These are phyloP conservation scores for Silurus lanzhouensis DNA, from an alignment of 2,797 vertebrate species.

Conservation along the genomic window DNA sequence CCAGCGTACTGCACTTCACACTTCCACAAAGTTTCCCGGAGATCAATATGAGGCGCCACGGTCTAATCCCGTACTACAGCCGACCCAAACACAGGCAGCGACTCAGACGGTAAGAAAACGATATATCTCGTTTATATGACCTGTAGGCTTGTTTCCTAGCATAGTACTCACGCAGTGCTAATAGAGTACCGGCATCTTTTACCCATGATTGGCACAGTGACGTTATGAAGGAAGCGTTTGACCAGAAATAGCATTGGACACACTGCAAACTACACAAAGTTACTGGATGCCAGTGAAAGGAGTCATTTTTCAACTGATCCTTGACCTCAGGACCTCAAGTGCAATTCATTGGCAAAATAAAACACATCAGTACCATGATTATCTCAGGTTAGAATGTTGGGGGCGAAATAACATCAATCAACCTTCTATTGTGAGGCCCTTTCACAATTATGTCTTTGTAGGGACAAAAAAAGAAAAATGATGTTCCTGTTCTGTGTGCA, in stretches of 20 bases:
- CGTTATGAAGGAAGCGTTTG: not conserved
- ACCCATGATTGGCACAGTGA: not conserved
- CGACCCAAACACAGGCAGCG: not conserved
- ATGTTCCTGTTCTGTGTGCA: too few species aligned
- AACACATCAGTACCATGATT: not conserved
- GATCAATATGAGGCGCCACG: constrained; percentile 40
- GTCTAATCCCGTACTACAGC: constrained; percentile 38
- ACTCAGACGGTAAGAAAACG: constrained; percentile 19
- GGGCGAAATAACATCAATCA: not conserved
- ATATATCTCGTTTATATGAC: not conserved
- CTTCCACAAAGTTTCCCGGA: constrained; percentile 28
- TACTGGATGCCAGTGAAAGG: not conserved
- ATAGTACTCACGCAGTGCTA: not conserved
- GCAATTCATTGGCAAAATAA: not conserved
- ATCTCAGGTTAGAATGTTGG: not conserved
- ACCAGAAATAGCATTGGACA: not conserved
- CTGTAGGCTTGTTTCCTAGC: not conserved
- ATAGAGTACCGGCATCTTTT: not conserved
- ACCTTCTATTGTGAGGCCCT: too few species aligned
- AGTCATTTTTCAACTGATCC: not conserved
- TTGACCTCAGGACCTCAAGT: not conserved
- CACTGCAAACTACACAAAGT: not conserved
- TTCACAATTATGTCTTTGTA: too few species aligned
- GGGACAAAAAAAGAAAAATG: too few species aligned
- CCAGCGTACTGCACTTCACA: constrained; percentile 40